A percentile compares a stretch with the other conserved stretches of the same genome.
phyloP scores from a whole-genome alignment of 2,888 invertebrate species.

The Acanthacorydalis orientalis region DNA sequence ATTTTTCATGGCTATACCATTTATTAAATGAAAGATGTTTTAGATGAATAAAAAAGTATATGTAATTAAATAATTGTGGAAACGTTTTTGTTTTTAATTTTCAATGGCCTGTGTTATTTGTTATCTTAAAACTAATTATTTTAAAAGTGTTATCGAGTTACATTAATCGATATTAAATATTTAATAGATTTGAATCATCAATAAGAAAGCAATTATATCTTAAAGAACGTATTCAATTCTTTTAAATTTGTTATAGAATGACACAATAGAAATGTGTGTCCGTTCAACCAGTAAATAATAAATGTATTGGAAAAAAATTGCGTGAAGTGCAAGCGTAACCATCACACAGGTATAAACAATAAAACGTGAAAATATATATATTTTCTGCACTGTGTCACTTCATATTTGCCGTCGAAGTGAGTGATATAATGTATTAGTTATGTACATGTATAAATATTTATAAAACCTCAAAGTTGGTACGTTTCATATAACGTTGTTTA shows the following conservation, averaged over 20 bases:
- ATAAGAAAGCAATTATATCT: too few species aligned
- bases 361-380: neutral
- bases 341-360: neutral
- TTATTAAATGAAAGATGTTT: too few species aligned
- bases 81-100: too few species aligned
- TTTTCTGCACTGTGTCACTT: neutral
- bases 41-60: too few species aligned
- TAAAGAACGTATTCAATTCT: too few species aligned
- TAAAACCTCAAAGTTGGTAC: neutral
- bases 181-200: too few species aligned
- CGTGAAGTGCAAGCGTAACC: neutral
- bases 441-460: neutral
- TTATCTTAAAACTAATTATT: too few species aligned
- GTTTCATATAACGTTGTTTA: conserved; percentile 2
- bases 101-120: too few species aligned
- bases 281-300: neutral
- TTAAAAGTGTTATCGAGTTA: too few species aligned
- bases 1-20: too few species aligned
- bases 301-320: neutral
- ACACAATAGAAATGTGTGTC: neutral
- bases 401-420: neutral
- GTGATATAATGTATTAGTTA: neutral
- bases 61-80: too few species aligned
- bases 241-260: neutral
- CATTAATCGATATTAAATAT: too few species aligned